A percentile compares a stretch with the other conserved stretches of the same genome.
Evolutionary conservation across 1,140 invertebrate genomes (phyloP).

Genomic region (Argopecten irradians): DNA sequence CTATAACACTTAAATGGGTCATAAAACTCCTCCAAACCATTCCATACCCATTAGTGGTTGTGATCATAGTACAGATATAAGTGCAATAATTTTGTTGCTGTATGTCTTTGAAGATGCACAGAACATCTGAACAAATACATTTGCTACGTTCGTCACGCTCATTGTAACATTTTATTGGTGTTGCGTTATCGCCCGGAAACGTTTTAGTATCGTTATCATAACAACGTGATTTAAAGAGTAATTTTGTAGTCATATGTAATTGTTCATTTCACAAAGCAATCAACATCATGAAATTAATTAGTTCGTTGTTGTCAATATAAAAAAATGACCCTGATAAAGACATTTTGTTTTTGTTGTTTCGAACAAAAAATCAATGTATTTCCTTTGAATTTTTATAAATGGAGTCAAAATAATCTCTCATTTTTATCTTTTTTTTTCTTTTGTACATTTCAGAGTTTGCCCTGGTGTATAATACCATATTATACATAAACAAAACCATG

Average conservation of each 20-base stretch:
- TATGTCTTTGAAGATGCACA: neutral
- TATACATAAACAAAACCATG: too few relatives aligned
- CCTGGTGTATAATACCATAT: too few relatives aligned
- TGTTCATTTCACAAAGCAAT: neutral
- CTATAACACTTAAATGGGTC: neutral
- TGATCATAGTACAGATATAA: neutral
- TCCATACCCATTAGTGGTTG: neutral
- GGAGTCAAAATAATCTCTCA: too few relatives aligned
- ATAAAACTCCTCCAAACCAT: neutral
- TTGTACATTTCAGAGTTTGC: too few relatives aligned
- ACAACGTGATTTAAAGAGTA: neutral
- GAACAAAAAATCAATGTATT: too few relatives aligned
- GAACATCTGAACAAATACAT: neutral
- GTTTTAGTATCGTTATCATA: neutral
- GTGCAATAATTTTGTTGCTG: constrained; percentile 16
- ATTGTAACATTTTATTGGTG: neutral
- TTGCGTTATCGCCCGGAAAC: neutral
- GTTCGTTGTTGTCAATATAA: too few relatives aligned
- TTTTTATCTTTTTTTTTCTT: too few relatives aligned
- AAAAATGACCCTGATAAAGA: too few relatives aligned
- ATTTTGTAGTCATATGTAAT: neutral
- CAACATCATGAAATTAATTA: neutral
- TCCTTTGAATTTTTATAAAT: too few relatives aligned
- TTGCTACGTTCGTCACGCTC: neutral
- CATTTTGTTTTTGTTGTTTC: too few relatives aligned